Conservation (phyloP, 2,113 vertebrate genomes). For the Aythya baeri region DNA sequence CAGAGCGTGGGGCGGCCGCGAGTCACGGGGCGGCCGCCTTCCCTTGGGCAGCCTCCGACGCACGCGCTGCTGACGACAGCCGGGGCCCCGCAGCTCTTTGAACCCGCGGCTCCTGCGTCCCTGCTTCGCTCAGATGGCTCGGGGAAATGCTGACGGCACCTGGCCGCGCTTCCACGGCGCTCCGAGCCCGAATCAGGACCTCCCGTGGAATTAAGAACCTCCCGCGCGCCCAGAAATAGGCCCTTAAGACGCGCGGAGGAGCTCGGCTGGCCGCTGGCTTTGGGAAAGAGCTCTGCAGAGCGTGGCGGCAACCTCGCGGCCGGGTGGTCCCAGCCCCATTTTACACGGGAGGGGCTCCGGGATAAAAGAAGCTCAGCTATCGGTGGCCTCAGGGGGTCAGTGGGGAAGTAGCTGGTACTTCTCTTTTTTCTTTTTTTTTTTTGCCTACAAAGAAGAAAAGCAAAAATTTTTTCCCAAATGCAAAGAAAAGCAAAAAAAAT, state of each 20-base stretch:
- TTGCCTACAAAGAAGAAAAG: not conserved
- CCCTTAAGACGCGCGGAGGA: constrained; percentile 40
- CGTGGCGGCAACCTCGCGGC: not conserved
- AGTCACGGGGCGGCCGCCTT: not conserved
- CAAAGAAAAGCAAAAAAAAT: too few species aligned
- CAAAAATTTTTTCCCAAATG: too few species aligned
- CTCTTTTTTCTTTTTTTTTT: not conserved
- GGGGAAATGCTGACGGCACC: not conserved
- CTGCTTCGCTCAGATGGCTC: fast-evolving
- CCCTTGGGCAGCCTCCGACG: not conserved
- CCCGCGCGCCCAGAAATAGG: constrained; percentile 53
- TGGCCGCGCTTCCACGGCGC: not conserved
- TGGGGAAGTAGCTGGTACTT: not conserved
- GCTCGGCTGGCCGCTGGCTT: not conserved
- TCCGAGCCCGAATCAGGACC: not conserved
- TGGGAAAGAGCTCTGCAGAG: not conserved
- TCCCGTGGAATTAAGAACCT: not conserved
- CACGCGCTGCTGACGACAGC: not conserved
- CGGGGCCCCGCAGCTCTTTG: not conserved
- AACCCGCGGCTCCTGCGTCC: not conserved
- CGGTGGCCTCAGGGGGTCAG: fast-evolving
- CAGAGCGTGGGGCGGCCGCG: not conserved
- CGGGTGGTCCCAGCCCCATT: not conserved
- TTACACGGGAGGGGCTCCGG: fast-evolving
- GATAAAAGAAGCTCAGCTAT: not conserved